phyloP scores from a whole-genome alignment of 2,113 vertebrate species.

The Micromys minutus region DNA sequence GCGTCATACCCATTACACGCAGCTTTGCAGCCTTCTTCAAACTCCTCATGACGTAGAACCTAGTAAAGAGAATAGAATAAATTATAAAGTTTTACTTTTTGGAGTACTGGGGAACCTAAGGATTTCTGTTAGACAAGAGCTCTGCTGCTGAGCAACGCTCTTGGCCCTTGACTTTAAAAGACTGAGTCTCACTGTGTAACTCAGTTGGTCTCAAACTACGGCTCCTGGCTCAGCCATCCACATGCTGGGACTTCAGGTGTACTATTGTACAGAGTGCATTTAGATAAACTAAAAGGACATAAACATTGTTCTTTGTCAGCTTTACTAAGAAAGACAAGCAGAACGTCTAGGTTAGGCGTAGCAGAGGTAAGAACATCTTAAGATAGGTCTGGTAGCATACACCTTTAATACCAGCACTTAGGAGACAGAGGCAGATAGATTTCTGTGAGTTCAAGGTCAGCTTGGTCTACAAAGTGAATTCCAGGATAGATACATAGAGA shows the following conservation, averaged over 20 bases:
- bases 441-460: neutral
- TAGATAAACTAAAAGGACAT: constrained; percentile 35
- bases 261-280: neutral
- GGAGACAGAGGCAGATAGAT: neutral
- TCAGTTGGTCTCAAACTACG: neutral
- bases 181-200: neutral
- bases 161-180: neutral
- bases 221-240: neutral
- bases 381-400: neutral
- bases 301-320: neutral
- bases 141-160: neutral
- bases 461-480: neutral
- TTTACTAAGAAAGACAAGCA: neutral
- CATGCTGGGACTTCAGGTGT: neutral
- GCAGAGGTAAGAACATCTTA: neutral
- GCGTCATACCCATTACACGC: constrained; percentile 93
- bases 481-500: neutral
- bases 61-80: constrained; percentile 73
- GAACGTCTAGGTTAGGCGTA: neutral
- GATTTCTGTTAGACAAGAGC: neutral
- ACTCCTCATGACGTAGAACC: constrained; percentile 97
- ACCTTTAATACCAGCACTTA: neutral
- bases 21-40: constrained; percentile 97
- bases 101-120: neutral
- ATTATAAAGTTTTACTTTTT: neutral